Conservation (phyloP, 2,113 vertebrate species). For the Embiotoca jacksoni region DNA sequence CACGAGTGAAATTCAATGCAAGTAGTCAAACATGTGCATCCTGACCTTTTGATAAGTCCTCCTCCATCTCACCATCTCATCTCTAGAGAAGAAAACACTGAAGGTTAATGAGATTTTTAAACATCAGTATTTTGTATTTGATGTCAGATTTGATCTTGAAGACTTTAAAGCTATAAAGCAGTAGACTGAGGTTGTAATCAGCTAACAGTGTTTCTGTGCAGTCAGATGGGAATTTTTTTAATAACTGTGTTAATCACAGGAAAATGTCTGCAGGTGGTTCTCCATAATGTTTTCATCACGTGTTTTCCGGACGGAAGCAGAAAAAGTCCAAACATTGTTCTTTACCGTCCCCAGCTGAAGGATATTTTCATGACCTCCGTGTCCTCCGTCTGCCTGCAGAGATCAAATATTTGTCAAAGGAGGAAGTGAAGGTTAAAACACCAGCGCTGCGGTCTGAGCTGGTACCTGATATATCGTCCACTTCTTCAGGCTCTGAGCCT, state of each 20-base stretch:
- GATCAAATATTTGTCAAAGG: not conserved
- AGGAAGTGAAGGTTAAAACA: not conserved
- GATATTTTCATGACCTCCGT: not conserved
- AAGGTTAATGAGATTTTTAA: conserved; percentile 21
- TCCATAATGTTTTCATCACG: not conserved
- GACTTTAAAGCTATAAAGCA: conserved; percentile 21
- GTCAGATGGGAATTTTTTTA: conserved; percentile 9
- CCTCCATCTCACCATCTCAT: not conserved
- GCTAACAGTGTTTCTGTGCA: conserved; percentile 7
- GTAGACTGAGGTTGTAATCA: not conserved
- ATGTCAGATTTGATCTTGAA: conserved; percentile 29
- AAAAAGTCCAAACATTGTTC: not conserved
- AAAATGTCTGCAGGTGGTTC: not conserved
- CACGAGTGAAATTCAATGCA: conserved; percentile 2
- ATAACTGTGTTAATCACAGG: not conserved
- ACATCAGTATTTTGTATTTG: conserved; percentile 12
- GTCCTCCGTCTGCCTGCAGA: not conserved
- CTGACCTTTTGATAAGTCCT: conserved; percentile 11
- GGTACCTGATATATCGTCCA: not conserved
- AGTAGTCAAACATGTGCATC: not conserved
- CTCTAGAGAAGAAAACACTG: not conserved
- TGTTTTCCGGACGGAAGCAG: not conserved
- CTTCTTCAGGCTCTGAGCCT: not conserved
- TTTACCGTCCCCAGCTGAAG: not conserved
- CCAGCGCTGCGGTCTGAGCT: not conserved